Percentiles rank a stretch among this genome's conserved stretches.
Evolutionary conservation across 2,113 vertebrate genomes (phyloP).

Genomic region (Megaceryle maxima): DNA sequence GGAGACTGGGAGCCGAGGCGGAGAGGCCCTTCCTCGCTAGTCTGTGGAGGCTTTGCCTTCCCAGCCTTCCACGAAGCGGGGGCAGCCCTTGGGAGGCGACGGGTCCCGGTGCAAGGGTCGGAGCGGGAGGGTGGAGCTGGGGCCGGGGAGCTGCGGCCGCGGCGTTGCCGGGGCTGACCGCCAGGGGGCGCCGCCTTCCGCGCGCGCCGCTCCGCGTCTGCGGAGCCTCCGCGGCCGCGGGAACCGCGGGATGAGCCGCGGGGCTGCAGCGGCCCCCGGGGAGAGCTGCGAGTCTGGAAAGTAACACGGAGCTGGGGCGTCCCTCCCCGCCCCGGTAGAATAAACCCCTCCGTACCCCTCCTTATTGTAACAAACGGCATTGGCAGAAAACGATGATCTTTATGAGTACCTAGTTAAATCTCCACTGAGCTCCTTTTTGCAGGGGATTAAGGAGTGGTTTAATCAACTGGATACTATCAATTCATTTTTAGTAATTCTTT

Average conservation of each 20-base stretch:
- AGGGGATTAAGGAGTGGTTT: not conserved
- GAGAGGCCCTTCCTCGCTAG: not conserved
- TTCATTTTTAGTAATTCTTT: not conserved
- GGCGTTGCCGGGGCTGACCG: not conserved
- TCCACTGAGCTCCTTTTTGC: not conserved
- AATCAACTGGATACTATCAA: not conserved
- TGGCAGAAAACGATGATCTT: not conserved
- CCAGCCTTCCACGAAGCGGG: too few relatives aligned
- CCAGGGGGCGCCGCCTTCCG: not conserved
- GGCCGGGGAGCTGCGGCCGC: not conserved
- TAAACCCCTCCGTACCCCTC: not conserved
- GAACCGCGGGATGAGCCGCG: too few relatives aligned
- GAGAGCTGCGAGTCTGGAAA: not conserved
- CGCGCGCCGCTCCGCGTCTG: too few relatives aligned
- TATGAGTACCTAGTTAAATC: not conserved
- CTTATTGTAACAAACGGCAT: not conserved
- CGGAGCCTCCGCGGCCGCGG: not conserved
- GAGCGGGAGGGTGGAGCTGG: not conserved
- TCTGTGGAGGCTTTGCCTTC: not conserved
- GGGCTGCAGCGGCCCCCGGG: too few relatives aligned
- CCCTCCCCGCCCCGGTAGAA: not conserved
- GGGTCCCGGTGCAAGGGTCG: too few relatives aligned
- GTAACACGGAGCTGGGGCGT: too few relatives aligned
- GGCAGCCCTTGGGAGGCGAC: too few relatives aligned
- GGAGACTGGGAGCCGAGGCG: fast-evolving